Percentiles rank a stretch among this genome's conserved stretches.
Conservation (phyloP, 64 coral and sea anemone species). For the Astreopora myriophthalma region DNA sequence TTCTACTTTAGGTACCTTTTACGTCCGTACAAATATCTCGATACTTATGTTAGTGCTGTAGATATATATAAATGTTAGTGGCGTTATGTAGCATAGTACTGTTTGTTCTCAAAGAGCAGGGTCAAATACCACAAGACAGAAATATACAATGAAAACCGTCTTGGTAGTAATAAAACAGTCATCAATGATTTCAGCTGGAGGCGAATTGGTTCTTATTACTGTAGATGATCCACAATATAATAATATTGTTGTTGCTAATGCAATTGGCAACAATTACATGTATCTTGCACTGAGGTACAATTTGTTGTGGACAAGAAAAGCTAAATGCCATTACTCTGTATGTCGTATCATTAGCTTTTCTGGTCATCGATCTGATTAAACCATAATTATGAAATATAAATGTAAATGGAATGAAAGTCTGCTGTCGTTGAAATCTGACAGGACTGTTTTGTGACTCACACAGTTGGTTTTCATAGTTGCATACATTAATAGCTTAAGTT, state of each 20-base stretch:
- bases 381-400: too few species aligned
- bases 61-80: conserved; percentile 6
- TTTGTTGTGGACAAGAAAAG: too few species aligned
- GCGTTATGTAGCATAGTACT: neutral
- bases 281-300: too few species aligned
- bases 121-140: conserved; percentile 48
- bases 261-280: too few species aligned
- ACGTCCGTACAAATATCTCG: neutral
- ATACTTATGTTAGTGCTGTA: neutral
- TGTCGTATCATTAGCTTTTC: too few species aligned
- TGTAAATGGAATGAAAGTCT: too few species aligned
- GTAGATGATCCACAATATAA: neutral
- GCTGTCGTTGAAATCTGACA: neutral
- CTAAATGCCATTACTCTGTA: too few species aligned
- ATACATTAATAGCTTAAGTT: neutral
- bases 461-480: neutral
- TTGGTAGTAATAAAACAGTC: neutral
- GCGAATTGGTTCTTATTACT: neutral
- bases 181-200: neutral
- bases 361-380: too few species aligned
- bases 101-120: conserved; percentile 27
- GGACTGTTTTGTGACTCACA: neutral
- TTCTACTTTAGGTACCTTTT: conserved; percentile 40
- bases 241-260: too few species aligned
- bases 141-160: neutral